phyloP scores from a whole-genome alignment of 2,113 vertebrate genomes.

The Turnix velox region DNA sequence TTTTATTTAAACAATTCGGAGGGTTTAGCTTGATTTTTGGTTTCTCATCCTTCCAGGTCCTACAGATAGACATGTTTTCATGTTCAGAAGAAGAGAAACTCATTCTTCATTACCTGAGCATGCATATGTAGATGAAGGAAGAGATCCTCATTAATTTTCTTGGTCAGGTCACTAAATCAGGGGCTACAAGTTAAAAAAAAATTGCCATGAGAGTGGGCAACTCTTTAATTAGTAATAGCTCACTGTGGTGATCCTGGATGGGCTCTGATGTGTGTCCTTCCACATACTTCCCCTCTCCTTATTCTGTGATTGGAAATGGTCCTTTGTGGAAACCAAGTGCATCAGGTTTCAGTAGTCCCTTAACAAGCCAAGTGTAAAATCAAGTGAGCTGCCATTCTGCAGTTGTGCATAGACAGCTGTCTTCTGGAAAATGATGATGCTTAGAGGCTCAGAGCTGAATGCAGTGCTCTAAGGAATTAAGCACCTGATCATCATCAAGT shows the following conservation, averaged over 20 bases:
- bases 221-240: background rate
- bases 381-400: rapidly evolving
- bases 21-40: background rate
- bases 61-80: background rate
- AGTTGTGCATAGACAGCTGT: rapidly evolving
- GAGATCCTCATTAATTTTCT: background rate
- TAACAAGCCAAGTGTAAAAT: background rate
- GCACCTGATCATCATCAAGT: constrained; percentile 1
- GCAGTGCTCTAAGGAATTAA: background rate
- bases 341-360: background rate
- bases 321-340: background rate
- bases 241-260: background rate
- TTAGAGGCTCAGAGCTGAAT: background rate
- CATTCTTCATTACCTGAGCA: background rate
- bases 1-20: background rate
- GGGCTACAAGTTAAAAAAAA: background rate
- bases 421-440: background rate
- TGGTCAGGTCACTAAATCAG: background rate
- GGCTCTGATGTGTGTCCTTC: background rate
- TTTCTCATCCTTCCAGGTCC: background rate
- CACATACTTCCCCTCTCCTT: background rate
- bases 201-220: background rate
- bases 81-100: background rate
- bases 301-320: background rate
- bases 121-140: background rate